Conservation (phyloP, 2,113 vertebrate genomes). For the Callopanchax toddi region DNA sequence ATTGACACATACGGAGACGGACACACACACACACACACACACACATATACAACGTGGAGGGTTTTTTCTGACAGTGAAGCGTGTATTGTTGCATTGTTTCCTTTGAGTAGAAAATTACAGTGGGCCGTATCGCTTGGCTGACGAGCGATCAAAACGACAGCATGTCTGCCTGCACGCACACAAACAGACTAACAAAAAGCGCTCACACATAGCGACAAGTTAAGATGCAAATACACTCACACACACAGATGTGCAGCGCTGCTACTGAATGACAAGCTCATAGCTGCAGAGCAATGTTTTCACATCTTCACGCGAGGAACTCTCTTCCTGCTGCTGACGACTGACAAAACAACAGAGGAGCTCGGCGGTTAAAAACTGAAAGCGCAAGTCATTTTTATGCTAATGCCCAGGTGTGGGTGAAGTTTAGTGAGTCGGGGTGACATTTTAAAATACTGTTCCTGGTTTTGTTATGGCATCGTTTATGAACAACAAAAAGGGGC, state of each 20-base stretch:
- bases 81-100: slow-evolving; percentile 72
- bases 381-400: slow-evolving; percentile 5
- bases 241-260: slow-evolving; percentile 3
- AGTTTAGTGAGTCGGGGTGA: background rate
- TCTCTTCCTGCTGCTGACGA: slow-evolving; percentile 9
- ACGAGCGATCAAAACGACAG: slow-evolving; percentile 70
- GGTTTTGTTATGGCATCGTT: background rate
- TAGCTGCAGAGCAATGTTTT: slow-evolving; percentile 41
- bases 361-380: background rate
- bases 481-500: background rate
- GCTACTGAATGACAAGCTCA: slow-evolving; percentile 63
- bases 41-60: slow-evolving; percentile 10
- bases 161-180: slow-evolving; percentile 37
- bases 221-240: slow-evolving; percentile 40
- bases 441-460: background rate
- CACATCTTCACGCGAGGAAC: slow-evolving; percentile 14
- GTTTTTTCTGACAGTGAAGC: slow-evolving; percentile 61
- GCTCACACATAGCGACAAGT: slow-evolving; percentile 32
- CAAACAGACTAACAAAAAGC: slow-evolving; percentile 35
- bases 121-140: slow-evolving; percentile 65
- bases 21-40: slow-evolving; percentile 45
- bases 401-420: slow-evolving; percentile 5
- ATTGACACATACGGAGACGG: slow-evolving; percentile 48
- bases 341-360: slow-evolving; percentile 6
- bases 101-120: slow-evolving; percentile 78